These are phyloP conservation scores for Lamellibrachia columna DNA, from an alignment of 2,888 invertebrate species.

Conservation along the genomic window DNA sequence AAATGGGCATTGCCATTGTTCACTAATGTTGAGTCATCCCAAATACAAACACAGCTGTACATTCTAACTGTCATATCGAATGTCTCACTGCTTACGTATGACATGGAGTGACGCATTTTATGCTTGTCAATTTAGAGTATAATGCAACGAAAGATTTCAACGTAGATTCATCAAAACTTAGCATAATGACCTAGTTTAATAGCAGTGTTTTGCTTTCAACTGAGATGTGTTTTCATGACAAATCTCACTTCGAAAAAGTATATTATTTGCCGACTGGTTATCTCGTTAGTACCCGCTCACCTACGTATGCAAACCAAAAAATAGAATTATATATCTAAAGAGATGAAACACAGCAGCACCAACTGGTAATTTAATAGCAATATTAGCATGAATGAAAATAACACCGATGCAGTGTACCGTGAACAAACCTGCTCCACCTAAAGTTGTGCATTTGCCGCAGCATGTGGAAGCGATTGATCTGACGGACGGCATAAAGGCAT, in stretches of 20 bases:
- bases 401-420: neutral
- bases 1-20: neutral
- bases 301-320: neutral
- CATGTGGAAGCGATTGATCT: too few relatives aligned
- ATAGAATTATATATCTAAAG: neutral
- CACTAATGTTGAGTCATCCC: neutral
- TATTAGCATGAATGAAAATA: neutral
- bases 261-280: neutral
- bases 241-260: neutral
- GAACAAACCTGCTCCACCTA: neutral
- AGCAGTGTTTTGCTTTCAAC: neutral
- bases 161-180: neutral
- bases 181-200: neutral
- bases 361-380: neutral
- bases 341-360: slow-evolving; percentile 2
- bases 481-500: too few relatives aligned
- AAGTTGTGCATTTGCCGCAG: neutral
- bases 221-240: neutral
- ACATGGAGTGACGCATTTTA: neutral
- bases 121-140: neutral
- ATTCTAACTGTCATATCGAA: neutral
- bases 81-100: neutral
- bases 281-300: neutral
- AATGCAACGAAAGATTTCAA: neutral
- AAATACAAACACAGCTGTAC: neutral